Conservation (phyloP, 30 jellyfish, hydroid and myxozoan genomes). For the Nemopilema nomurai region DNA sequence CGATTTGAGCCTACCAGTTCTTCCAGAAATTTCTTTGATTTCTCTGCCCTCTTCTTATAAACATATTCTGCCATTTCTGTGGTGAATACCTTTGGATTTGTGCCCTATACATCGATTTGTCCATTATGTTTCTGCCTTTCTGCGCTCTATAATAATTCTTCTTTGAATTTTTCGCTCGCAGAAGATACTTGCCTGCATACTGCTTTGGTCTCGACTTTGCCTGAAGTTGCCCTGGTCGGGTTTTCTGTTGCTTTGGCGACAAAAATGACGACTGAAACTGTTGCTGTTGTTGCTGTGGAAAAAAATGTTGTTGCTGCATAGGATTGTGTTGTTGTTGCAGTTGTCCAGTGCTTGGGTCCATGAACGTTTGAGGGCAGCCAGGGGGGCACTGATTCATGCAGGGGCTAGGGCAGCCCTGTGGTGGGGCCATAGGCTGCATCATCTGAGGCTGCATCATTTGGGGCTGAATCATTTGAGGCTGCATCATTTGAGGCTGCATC, state of each 20-base stretch:
- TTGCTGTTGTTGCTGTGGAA: conserved; percentile 28
- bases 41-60: conserved; percentile 49
- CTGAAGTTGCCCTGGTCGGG: background rate
- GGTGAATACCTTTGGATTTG: background rate
- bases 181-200: background rate
- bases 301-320: conserved; percentile 24
- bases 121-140: conserved; percentile 11
- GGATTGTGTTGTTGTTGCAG: conserved; percentile 20
- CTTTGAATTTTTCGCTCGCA: background rate
- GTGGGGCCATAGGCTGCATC: conserved; percentile 36
- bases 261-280: conserved; percentile 21
- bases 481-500: background rate
- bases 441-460: conserved; percentile 27
- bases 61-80: conserved; percentile 21
- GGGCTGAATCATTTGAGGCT: background rate
- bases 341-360: conserved; percentile 52
- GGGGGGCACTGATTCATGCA: conserved; percentile 87
- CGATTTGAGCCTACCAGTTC: conserved; percentile 8
- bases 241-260: conserved; percentile 15
- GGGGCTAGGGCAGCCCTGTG: conserved; percentile 82
- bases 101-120: conserved; percentile 1
- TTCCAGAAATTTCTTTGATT: conserved; percentile 56
- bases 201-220: background rate
- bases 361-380: conserved; percentile 46
- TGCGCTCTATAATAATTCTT: background rate